Evolutionary conservation across 2,113 vertebrate genomes (phyloP), one percentile per base, ranked within the genome.

Genomic region (Ctenomys sociabilis): DNA sequence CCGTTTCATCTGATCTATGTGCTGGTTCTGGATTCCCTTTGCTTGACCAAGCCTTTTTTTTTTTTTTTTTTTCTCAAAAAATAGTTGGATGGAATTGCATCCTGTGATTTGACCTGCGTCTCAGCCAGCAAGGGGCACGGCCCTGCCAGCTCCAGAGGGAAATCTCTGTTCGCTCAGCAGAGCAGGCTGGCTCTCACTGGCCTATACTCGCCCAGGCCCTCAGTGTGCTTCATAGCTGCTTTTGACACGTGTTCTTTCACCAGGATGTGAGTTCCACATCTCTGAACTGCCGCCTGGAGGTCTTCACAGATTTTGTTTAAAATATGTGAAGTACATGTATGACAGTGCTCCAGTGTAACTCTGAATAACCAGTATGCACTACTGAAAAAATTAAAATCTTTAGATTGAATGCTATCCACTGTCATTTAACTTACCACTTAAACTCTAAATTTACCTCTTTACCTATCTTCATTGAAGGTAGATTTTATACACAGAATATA

Each of bases 1-100:
- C 75, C 68, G 54, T 81, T 94, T 88, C 28, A 84, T 95, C 61
- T 96, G 85, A 96, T 89, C 80, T 84, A 75, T 96, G 45, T 95
- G 57, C 90, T 95, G 24, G 68, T 95, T 95, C 94, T 94, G 88
- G 85, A 97, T 35, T 88, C 30, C 17, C 57, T 92, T 96, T 84
- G 66, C 68, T 93, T 95, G 88, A 90, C 7, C 68, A 93, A 75
- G 30, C 0, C 16, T n/a, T n/a, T n/a, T n/a, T 72, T 80, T 95
- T 83, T 72, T 80, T 95, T 83, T 49, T 85, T 54, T 75, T 72
- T n/a, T 14, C 1, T 43, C 35, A 35, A 77, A 45, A 94, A 88
- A 90, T 7, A 90, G 37, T 72, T 91, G 57, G 49, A 84, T 28
- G 86, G 13, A 75, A 89, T 63, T 94, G 32, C 7, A 45, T 72